A percentile compares a stretch with the other conserved stretches of the same genome.
Evolutionary conservation across 2,888 invertebrate genomes (phyloP).

Genomic region (Aquatica leii): DNA sequence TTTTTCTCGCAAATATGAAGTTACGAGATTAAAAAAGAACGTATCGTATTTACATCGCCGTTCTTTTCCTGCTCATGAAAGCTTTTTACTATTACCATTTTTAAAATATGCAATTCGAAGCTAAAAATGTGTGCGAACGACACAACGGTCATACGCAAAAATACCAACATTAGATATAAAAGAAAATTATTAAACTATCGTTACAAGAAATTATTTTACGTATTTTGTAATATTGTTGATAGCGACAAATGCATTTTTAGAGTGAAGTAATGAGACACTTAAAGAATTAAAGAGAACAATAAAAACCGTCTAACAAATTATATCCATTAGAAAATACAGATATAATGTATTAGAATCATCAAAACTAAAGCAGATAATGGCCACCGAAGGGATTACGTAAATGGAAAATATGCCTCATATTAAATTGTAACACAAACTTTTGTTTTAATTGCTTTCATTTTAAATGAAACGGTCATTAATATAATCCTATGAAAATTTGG

Average conservation of each 20-base stretch:
- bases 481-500: conserved; percentile 6
- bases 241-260: no score
- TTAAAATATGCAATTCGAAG: conserved; percentile 17
- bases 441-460: conserved; percentile 14
- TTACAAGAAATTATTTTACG: no score
- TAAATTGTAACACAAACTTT: conserved; percentile 8
- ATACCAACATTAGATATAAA: no score
- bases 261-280: conserved; percentile 7
- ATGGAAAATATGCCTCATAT: conserved; percentile 12
- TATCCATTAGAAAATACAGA: conserved; percentile 1
- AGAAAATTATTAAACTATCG: no score
- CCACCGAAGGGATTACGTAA: conserved; percentile 5
- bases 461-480: conserved; percentile 13
- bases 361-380: conserved; percentile 11
- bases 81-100: conserved; percentile 11
- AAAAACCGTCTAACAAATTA: neutral
- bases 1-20: conserved; percentile 22
- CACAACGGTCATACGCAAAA: no score
- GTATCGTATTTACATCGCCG: conserved; percentile 22
- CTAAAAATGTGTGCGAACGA: no score
- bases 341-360: conserved; percentile 10
- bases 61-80: conserved; percentile 11
- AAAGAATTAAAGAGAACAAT: neutral
- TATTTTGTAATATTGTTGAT: no score
- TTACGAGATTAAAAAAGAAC: conserved; percentile 25